A percentile compares a stretch with the other conserved stretches of the same genome.
These are phyloP conservation scores for Centropyge bicolor DNA, from an alignment of 2,797 vertebrate species.

Conservation along the genomic window DNA sequence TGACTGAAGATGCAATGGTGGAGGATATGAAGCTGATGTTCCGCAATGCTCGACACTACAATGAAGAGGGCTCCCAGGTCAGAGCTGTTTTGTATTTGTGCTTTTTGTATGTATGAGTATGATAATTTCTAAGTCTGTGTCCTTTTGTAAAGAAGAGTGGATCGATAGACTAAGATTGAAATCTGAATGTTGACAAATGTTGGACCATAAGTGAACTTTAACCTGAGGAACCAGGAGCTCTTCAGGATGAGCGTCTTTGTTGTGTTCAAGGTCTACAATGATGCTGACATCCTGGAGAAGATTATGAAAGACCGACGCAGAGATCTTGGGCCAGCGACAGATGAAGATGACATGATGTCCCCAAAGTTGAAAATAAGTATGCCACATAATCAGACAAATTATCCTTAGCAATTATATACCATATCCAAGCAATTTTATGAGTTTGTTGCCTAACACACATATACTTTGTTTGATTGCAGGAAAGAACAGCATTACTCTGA, in stretches of 20 bases:
- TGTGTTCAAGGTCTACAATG: slow-evolving; percentile 93
- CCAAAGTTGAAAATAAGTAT: slow-evolving; percentile 98
- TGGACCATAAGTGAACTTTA: not conserved
- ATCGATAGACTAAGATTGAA: not conserved
- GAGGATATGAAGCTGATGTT: slow-evolving; percentile 99
- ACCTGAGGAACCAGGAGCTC: not conserved
- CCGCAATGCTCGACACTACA: slow-evolving; percentile 97
- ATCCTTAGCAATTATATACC: too few species aligned
- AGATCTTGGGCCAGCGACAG: slow-evolving; percentile 92
- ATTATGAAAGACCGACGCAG: slow-evolving; percentile 94
- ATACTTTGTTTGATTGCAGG: slow-evolving; percentile 82
- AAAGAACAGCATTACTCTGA: slow-evolving; percentile 95
- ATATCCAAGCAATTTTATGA: slow-evolving; percentile 11
- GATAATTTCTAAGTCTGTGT: not conserved
- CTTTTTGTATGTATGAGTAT: not conserved
- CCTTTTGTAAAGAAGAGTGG: not conserved
- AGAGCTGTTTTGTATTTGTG: slow-evolving; percentile 1
- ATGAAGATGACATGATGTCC: slow-evolving; percentile 95
- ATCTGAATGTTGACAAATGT: not conserved
- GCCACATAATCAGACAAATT: slow-evolving; percentile 49
- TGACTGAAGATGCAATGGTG: slow-evolving; percentile 92
- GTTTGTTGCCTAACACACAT: not conserved
- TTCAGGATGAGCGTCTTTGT: slow-evolving; percentile 1
- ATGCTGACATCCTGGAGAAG: slow-evolving; percentile 96
- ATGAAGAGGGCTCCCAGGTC: slow-evolving; percentile 98